Base-by-base conservation (phyloP, 2,113 vertebrate species). In the Spheniscus mendiculus region DNA sequence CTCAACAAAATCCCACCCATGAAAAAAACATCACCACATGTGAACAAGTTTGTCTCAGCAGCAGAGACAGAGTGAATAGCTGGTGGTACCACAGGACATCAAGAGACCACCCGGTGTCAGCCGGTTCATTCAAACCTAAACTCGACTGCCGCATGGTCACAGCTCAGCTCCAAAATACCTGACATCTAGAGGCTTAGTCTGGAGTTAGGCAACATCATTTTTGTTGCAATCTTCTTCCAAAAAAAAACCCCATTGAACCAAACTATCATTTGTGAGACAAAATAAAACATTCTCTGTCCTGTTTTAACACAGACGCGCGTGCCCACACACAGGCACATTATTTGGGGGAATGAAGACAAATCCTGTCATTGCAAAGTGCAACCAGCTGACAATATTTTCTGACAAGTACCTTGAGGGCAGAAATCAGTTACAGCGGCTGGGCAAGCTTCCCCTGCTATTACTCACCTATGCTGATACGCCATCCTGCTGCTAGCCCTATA, bases 81-180 rank as follows among this genome's bases (percentile, higher is more conserved):
- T 79, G 79, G 4, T 3, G 29, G 52, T 72, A 77, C 38, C 59
- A 6, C 8, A 34, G 59, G 49, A 44, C 32, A 47, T 0, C 9
- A 30, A 20, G 56, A 23, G 27, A 25, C 49, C 34, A 12, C 40
- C 11, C 2, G 0, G 29, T 12, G 40, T 63, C 90, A 74, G 69
- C n/a, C 32, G 62, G 13, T 42, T 87, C 50, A 26, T 38, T 26
- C 67, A 77, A 77, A 88, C 22, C 71, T 49, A 16, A 11, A 25
- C 34, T 16, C 1, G 1, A 30, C 62, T 59, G 62, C 18, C 0
- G 0, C 0, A 1, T 5, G 45, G 6, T 11, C 58, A 73, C 62
- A 83, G 78, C 49, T 74, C 82, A 77, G 40, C 61, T 79, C 36
- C 40, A 29, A 61, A 90, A 15, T 2, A 22, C 49, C 49, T 9